Conservation (phyloP, 2,797 vertebrate species). For the Fundulus diaphanus region DNA sequence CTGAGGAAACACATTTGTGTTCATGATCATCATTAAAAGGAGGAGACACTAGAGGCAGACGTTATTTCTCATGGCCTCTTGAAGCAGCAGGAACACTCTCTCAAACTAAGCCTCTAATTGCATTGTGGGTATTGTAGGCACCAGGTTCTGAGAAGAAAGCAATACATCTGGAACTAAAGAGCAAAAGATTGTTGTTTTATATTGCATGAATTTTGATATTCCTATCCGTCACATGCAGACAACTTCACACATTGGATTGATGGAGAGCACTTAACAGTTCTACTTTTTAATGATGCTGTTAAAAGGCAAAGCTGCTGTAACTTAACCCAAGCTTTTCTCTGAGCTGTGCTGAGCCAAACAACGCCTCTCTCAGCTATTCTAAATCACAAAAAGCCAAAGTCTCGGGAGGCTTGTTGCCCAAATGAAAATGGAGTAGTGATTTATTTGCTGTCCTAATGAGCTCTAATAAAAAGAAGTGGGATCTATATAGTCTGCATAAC, state of each 20-base stretch:
- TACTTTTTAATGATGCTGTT: conserved; percentile 24
- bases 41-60: not conserved
- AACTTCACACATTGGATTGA: not conserved
- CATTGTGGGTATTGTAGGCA: conserved; percentile 16
- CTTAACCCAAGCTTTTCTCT: conserved; percentile 23
- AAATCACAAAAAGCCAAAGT: conserved; percentile 43
- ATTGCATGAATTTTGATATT: not conserved
- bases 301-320: conserved; percentile 29
- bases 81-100: not conserved
- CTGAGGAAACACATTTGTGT: not conserved
- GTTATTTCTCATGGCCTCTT: not conserved
- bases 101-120: conserved; percentile 6
- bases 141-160: not conserved
- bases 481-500: conserved; percentile 74
- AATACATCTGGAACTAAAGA: conserved; percentile 1
- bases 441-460: conserved; percentile 87
- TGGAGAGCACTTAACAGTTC: conserved; percentile 7
- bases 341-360: conserved; percentile 16
- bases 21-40: not conserved
- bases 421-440: conserved; percentile 78
- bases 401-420: conserved; percentile 73
- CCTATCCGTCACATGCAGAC: not conserved
- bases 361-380: conserved; percentile 44
- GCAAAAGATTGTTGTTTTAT: not conserved
- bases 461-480: conserved; percentile 83